Conservation (phyloP, 2,113 vertebrate genomes). For the Panthera tigris region DNA sequence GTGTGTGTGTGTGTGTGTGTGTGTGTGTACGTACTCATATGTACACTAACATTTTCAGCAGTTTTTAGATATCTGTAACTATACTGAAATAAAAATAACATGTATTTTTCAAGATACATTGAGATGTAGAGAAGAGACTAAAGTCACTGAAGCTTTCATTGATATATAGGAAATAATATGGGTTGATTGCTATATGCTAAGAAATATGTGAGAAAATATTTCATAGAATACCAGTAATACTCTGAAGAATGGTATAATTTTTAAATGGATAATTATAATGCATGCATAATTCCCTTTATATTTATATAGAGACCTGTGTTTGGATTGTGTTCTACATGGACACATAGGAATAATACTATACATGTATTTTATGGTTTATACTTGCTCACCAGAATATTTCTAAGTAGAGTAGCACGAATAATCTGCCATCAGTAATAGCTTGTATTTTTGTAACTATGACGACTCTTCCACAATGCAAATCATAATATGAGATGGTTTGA, state of each 20-base stretch:
- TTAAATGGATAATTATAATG: neutral
- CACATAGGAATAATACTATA: neutral
- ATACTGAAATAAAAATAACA: neutral
- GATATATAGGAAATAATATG: neutral
- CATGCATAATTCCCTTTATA: neutral
- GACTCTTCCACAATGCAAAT: constrained; percentile 24
- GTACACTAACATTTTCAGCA: neutral
- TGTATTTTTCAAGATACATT: neutral
- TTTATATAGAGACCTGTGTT: neutral
- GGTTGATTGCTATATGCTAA: neutral
- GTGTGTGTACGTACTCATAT: neutral
- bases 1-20: neutral
- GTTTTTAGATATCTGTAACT: neutral
- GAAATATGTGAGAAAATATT: neutral
- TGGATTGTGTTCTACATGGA: neutral
- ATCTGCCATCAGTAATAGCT: neutral
- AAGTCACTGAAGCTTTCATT: neutral
- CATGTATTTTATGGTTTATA: constrained; percentile 17
- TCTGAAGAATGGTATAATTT: neutral
- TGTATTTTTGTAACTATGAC: constrained; percentile 55
- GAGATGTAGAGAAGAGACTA: neutral
- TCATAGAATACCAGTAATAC: neutral
- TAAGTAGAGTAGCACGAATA: neutral
- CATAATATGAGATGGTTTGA: neutral
- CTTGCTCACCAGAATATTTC: neutral